Evolutionary conservation across 2,797 vertebrate genomes (phyloP), one percentile per base, ranked within the genome.

Genomic region (Rhinichthys osculus): DNA sequence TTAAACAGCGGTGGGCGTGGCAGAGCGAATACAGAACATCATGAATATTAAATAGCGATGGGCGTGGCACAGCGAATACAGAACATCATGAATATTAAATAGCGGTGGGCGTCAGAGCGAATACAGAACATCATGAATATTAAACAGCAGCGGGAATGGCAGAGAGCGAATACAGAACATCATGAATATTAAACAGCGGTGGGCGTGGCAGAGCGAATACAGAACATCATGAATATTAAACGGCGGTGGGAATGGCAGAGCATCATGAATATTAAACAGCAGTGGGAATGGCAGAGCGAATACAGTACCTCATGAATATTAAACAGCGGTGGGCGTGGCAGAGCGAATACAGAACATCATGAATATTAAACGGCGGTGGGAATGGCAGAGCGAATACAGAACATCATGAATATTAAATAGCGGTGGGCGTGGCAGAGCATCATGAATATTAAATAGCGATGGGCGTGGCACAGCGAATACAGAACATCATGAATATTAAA

Each of bases 231-330:
- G 66, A 21, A 69, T 38, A 21, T 21, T 21, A 10, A 38, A 69
- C 1, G 0, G 8, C 0, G 2, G 33, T 21, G 9, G 66, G 8
- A 0, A 1, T 69, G 17, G 3, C 17, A 21, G 8, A 35, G 5
- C 2, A 6, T 70, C 9, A 42, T 44, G 6, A 44, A 44, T 44
- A 44, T 72, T 72, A 16, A 44, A 44, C 6, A 0, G 1, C 0
- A 0, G 10, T 40, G 38, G 38, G 38, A 0, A 1, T 71, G 38
- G 3, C 9, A 23, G 3, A 23, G 6, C 0, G 33, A 35, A 35
- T 35, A 35, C 54, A 30, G 27, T 33, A 7, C 5, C 5, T 64
- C 5, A 17, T 30, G 62, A 66, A 66, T 64, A 30, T 30, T 16
- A 64, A 30, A 16, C 13, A 7, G 5, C 0, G 6, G 27, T 7